Base-by-base conservation (phyloP, 1,140 invertebrate species). In the Drosophila albomicans region DNA sequence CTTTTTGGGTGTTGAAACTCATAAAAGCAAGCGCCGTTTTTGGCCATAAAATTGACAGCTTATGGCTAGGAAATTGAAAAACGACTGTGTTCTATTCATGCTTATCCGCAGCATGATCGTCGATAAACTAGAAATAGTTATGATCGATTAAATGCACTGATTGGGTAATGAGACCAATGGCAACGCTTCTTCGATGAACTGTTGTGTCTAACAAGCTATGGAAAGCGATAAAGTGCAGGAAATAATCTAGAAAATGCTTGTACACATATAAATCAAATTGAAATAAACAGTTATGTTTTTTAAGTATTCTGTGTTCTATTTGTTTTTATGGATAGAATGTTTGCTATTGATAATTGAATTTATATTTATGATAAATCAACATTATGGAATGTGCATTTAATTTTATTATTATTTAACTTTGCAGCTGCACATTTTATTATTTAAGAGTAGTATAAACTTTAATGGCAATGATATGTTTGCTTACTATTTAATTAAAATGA, bases 11-110 rank as follows among this genome's bases (percentile, higher is more conserved):
- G 81, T 85, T 79, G 85, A 88, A 85, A 81, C 61, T 88, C 81
- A 76, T 85, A 85, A 89, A 88, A 67, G 64, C 74, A 89, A 88
- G 78, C 85, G 85, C 71, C 81, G 78, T 65, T 89, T 85, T 88
- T 67, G 85, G 78, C 71, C 70, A 89, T 88, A 89, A 88, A 88
- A 88, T 85, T 88, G 85, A 85, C 85, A 88, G 85, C 85, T 88
- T 89, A 89, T 89, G 68, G 85, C 61, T 64, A 69, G 48, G 52
- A 85, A 89, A 88, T 88, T 88, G 85, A 88, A 85, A 89, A 87
- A 80, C 66, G 66, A 16, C 65, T 69, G 32, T 62, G 49, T 62
- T 52, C 41, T 49, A 63, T 63, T 13, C 51, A 41, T n/a, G 78
- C 51, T 59, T 77, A 67, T 69, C 46, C 48, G 28, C 30, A 52